Evolutionary conservation across 2,888 invertebrate genomes (phyloP).

Genomic region (Pammene aurita): DNA sequence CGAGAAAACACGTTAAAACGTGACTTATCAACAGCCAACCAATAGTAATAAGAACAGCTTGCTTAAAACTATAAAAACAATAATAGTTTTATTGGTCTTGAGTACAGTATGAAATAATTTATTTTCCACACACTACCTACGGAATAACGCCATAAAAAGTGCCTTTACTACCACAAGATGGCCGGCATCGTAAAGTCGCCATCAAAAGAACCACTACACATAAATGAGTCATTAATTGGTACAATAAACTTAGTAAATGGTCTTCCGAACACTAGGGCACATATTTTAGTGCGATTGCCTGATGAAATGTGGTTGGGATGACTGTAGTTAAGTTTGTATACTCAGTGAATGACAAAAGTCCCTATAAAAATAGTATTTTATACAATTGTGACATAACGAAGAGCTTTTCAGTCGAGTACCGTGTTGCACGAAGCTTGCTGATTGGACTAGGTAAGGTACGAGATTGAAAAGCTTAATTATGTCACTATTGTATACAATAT

Average conservation of each 20-base stretch:
- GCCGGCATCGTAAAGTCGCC: conserved; percentile 31
- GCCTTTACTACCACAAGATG: conserved; percentile 24
- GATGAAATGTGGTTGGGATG: conserved; percentile 7
- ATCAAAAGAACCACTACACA: conserved; percentile 37
- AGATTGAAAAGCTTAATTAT: too few relatives aligned
- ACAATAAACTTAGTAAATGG: conserved; percentile 31
- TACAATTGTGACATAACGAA: too few relatives aligned
- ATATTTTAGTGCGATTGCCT: conserved; percentile 24
- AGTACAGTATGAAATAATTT: conserved; percentile 7
- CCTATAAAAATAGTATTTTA: too few relatives aligned
- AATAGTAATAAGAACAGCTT: not conserved
- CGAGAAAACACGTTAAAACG: too few relatives aligned
- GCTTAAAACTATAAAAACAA: conserved; percentile 3
- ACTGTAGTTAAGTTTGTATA: too few relatives aligned
- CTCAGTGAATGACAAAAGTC: too few relatives aligned
- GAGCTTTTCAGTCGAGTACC: too few relatives aligned
- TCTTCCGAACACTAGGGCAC: conserved; percentile 22
- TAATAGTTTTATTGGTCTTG: not conserved
- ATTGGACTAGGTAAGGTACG: too few relatives aligned
- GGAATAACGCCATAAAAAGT: conserved; percentile 27
- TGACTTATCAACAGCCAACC: too few relatives aligned
- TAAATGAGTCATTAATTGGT: conserved; percentile 33
- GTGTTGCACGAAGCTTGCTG: too few relatives aligned
- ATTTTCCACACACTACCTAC: not conserved
- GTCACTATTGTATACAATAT: too few relatives aligned